phyloP scores from a whole-genome alignment of 2,113 vertebrate species.

The Marmota monax region DNA sequence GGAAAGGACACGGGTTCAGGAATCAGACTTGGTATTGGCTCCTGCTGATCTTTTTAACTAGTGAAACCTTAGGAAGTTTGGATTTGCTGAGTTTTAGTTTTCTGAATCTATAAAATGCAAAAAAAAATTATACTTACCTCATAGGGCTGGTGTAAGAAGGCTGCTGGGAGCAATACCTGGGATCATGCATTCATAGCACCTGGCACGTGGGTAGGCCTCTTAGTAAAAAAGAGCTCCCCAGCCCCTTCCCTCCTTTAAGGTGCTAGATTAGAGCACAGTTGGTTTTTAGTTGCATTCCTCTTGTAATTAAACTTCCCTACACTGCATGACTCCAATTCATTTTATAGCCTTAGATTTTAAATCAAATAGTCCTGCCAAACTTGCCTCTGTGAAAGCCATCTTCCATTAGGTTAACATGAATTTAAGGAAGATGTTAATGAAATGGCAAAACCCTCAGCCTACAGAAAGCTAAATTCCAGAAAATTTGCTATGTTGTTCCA shows the following conservation, averaged over 20 bases:
- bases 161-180: background rate
- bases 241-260: background rate
- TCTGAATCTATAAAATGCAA: background rate
- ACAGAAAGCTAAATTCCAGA: background rate
- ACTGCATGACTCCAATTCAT: background rate
- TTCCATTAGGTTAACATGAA: conserved; percentile 29
- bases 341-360: background rate
- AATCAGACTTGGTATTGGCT: background rate
- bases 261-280: background rate
- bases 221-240: background rate
- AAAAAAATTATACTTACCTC: background rate
- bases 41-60: background rate
- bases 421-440: conserved; percentile 1
- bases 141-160: background rate
- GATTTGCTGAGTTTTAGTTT: background rate
- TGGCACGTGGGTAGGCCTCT: background rate
- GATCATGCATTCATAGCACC: background rate
- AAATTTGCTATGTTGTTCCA: background rate
- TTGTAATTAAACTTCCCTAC: background rate
- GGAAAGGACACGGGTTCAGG: background rate
- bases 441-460: background rate
- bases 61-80: background rate
- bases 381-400: background rate
- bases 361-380: background rate
- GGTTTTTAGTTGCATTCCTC: background rate